A percentile compares a stretch with the other conserved stretches of the same genome.
Evolutionary conservation across 2,113 vertebrate genomes (phyloP).

Genomic region (Alligator sinensis): DNA sequence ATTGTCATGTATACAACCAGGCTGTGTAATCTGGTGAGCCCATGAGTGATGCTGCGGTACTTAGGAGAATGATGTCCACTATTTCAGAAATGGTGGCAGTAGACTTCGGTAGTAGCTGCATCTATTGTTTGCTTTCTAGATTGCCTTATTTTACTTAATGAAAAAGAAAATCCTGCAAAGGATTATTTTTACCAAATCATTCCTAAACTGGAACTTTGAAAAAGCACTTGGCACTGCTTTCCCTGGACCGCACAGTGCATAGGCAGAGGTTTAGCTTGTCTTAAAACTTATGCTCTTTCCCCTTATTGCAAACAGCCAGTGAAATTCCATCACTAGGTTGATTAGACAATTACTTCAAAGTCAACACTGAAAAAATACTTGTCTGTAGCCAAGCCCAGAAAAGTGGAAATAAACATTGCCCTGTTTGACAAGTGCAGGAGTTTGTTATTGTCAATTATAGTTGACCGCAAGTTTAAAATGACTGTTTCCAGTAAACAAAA

Average conservation of each 20-base stretch:
- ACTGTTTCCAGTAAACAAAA: slow-evolving; percentile 72
- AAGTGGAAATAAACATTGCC: slow-evolving; percentile 66
- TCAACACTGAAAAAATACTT: slow-evolving; percentile 62
- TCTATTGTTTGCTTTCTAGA: slow-evolving; percentile 5
- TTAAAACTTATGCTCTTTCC: background rate
- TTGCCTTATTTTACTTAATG: slow-evolving; percentile 30
- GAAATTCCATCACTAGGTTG: slow-evolving; percentile 48
- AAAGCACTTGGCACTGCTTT: background rate
- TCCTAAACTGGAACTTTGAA: background rate
- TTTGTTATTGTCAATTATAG: slow-evolving; percentile 57
- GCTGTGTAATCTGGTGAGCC: background rate
- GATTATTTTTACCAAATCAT: slow-evolving; percentile 23
- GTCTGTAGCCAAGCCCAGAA: slow-evolving; percentile 43
- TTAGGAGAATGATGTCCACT: slow-evolving; percentile 8
- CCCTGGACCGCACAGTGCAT: no score
- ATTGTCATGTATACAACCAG: background rate
- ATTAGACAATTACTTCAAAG: slow-evolving; percentile 72
- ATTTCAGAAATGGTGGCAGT: slow-evolving; percentile 12
- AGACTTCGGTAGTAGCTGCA: background rate
- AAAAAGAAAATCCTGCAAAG: background rate
- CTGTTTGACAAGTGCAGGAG: slow-evolving; percentile 68
- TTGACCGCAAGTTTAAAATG: slow-evolving; percentile 65
- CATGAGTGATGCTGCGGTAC: background rate
- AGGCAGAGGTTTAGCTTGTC: slow-evolving; percentile 15
- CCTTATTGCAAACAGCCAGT: slow-evolving; percentile 41